phyloP scores from a whole-genome alignment of 2,113 vertebrate genomes.

The Carollia perspicillata region DNA sequence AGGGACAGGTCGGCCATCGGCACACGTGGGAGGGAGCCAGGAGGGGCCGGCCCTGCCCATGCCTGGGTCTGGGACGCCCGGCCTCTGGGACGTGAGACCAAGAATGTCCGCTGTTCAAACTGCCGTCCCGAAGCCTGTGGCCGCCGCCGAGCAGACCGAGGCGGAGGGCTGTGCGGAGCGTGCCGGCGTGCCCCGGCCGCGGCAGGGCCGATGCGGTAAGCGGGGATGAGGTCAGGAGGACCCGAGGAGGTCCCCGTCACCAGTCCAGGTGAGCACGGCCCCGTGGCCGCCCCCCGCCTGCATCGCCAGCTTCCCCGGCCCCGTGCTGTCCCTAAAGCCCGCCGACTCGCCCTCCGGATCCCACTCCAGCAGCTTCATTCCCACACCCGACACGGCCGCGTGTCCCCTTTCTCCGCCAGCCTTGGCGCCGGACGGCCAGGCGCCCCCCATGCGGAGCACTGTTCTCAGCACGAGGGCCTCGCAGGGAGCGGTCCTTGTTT shows the following conservation, averaged over 20 bases:
- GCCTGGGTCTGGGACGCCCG: rapidly evolving
- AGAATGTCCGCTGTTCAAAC: rapidly evolving
- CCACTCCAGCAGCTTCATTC: background rate
- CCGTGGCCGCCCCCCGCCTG: background rate
- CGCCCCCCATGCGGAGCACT: background rate
- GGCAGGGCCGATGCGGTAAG: rapidly evolving
- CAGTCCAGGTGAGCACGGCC: rapidly evolving
- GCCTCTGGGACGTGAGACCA: rapidly evolving
- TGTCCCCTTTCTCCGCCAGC: rapidly evolving
- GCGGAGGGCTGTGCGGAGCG: rapidly evolving
- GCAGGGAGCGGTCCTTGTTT: rapidly evolving
- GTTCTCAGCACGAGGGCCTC: background rate
- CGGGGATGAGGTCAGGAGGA: background rate
- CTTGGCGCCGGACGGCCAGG: background rate
- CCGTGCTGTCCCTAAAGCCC: rapidly evolving
- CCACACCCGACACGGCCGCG: background rate
- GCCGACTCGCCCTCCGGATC: background rate
- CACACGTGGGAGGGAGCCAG: background rate
- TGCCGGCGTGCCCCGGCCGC: rapidly evolving
- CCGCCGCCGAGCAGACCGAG: rapidly evolving
- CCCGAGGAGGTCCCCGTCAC: background rate
- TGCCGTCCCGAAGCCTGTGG: rapidly evolving
- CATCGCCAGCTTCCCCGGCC: rapidly evolving
- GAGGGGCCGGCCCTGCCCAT: background rate
- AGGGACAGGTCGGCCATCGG: rapidly evolving